Evolutionary conservation across 2,797 vertebrate species (phyloP), one percentile per base, ranked within the genome.

Genomic region (Scleropages formosus): DNA sequence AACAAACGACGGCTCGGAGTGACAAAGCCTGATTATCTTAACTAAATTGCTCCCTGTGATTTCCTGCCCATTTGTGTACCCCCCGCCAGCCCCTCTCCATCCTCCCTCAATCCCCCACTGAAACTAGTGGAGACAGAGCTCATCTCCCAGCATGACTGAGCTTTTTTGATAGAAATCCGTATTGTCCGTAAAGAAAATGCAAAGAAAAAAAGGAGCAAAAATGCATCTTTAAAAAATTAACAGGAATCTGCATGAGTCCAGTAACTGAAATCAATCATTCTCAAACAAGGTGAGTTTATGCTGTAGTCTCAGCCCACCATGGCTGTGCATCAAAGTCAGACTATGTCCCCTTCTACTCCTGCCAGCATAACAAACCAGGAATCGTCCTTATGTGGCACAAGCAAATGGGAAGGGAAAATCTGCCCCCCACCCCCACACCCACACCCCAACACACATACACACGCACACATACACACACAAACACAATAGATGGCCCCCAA

Each of bases 321-420:
- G 24, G 51, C 16, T 31, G 4, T 16, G 51, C 67, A 73, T 75
- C 66, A 75, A 20, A 78, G 44, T 59, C 63, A 27, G 22, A 66
- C 9, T 27, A 26, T 11, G 51, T 58, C 58, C 68, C 59, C 22
- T 51, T 39, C 47, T 66, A 65, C 44, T 64, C 4, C 15, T 0
- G 49, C 74, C 79, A 47, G 72, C 56, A 26, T 67, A 76, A 60
- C 18, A 18, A 31, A 59, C 72, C 22, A 44, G 39, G 27, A 73
- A 22, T 10, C 24, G 15, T 24, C 44, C 20, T 47, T 22, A 51
- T 51, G 75, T 16, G 59, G 31, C 51, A 65, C 73, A 73, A 60
- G 69, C n/a, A 80, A 44, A 79, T 16, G n/a, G 66, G 77, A 20
- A 72, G 39, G 66, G 56, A 82, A 75, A 68, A 80, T 77, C 46